Conservation (phyloP, 2,888 invertebrate genomes). For the Pegoplata infirma region DNA sequence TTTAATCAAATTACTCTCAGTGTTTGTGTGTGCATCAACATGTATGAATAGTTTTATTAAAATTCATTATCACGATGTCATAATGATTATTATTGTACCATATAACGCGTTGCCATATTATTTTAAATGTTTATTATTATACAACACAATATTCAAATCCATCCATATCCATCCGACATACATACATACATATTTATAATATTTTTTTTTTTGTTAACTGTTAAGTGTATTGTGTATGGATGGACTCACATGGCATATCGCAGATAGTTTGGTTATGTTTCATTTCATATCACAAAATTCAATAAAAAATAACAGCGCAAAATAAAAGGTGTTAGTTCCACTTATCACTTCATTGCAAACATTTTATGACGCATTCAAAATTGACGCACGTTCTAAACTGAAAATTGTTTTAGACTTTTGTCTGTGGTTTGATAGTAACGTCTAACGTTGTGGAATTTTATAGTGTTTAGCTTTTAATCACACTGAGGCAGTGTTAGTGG, state of each 20-base stretch:
- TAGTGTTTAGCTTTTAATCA: background rate
- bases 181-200: too few relatives aligned
- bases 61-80: slow-evolving; percentile 39
- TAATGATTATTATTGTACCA: background rate
- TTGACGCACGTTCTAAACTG: slow-evolving; percentile 43
- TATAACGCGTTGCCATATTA: background rate
- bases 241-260: too few relatives aligned
- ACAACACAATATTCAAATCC: background rate
- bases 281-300: slow-evolving; percentile 15
- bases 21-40: background rate
- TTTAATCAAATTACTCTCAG: background rate
- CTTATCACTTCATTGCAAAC: slow-evolving; percentile 55
- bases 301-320: background rate
- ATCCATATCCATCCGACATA: too few relatives aligned
- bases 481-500: too few relatives aligned
- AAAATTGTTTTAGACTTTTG: slow-evolving; percentile 16
- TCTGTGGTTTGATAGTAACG: background rate
- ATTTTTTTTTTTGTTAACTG: background rate
- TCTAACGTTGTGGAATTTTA: background rate
- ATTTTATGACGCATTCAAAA: slow-evolving; percentile 57
- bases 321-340: slow-evolving; percentile 42
- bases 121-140: background rate
- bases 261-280: slow-evolving; percentile 15
- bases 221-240: background rate
- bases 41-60: background rate